Evolutionary conservation across 2,113 vertebrate species (phyloP), one percentile per base, ranked within the genome.

Genomic region (Sander lucioperca): DNA sequence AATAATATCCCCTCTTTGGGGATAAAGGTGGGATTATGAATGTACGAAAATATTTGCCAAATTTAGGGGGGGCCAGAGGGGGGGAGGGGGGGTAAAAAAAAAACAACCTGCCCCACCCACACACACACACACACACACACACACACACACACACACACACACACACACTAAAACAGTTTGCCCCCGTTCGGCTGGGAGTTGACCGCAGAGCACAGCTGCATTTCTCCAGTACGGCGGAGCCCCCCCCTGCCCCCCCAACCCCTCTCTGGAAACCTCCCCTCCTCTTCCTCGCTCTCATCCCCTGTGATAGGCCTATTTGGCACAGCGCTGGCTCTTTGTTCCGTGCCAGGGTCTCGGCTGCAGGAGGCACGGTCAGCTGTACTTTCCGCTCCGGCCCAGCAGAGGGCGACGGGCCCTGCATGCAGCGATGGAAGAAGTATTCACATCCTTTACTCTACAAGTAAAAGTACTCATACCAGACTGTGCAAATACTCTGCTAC

Each of bases 271-370:
- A 74, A 65, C 63, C 76, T 71, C 61, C 33, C 45, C 72, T 43
- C 68, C 64, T 48, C 33, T 33, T 33, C 33, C 33, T 33, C 6
- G 5, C 58, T 8, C 4, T 15, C 74, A 58, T 68, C 72, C 66
- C 79, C 72, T 86, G 80, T 78, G 74, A 86, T 86, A 56, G 79
- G 79, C 67, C 88, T 87, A 82, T 85, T 90, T 93, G 89, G 90
- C 91, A 91, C 90, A 64, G 79, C 4, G 33, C 78, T 73, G 79
- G 84, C 85, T 91, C 94, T 93, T 95, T 94, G 93, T 94, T 92
- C 86, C 83, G 81, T 85, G 82, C 70, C 89, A 85, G 33, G 88
- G 90, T 86, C 83, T 86, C 83, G 82, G 53, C 62, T 79, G 64
- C 71, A 88, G 85, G 77, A 85, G 63, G 62, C 84, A 78, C 88